phyloP scores from a whole-genome alignment of 2,888 invertebrate species.

The Chymomyza fuscimana region DNA sequence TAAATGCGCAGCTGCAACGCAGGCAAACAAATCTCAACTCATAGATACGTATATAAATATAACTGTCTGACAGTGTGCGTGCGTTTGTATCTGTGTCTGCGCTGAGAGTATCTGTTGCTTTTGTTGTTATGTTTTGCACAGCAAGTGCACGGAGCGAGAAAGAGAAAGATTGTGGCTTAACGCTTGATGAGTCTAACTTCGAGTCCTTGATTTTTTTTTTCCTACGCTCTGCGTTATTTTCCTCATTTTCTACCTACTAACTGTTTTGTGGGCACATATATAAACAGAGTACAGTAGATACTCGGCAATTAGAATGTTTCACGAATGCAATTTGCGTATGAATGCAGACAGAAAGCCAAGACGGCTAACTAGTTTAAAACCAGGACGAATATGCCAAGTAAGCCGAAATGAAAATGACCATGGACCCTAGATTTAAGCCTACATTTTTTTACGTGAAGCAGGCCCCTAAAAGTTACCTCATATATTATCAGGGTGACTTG shows the following conservation, averaged over 20 bases:
- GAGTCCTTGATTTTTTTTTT: conserved; percentile 62
- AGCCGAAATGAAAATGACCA: too few relatives aligned
- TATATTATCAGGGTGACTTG: too few relatives aligned
- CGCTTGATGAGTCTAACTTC: background rate
- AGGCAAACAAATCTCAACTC: conserved; percentile 33
- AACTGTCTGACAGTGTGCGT: conserved; percentile 11
- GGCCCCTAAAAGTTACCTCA: too few relatives aligned
- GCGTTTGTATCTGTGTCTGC: conserved; percentile 18
- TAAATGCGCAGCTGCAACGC: conserved; percentile 60
- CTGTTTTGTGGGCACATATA: background rate
- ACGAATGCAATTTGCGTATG: background rate
- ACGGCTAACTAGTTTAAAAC: too few relatives aligned
- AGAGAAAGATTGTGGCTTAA: conserved; percentile 27
- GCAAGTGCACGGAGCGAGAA: conserved; percentile 6
- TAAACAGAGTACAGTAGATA: background rate
- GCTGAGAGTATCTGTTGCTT: conserved; percentile 41
- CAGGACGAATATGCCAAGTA: too few relatives aligned
- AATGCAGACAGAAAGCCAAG: too few relatives aligned
- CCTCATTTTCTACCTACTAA: conserved; percentile 52
- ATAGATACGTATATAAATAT: background rate
- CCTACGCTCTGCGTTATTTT: conserved; percentile 46
- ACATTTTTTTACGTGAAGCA: too few relatives aligned
- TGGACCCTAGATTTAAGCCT: too few relatives aligned
- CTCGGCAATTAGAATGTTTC: background rate
- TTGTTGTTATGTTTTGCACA: background rate